Conservation (phyloP, 2,113 vertebrate genomes). For the Corynorhinus townsendii region DNA sequence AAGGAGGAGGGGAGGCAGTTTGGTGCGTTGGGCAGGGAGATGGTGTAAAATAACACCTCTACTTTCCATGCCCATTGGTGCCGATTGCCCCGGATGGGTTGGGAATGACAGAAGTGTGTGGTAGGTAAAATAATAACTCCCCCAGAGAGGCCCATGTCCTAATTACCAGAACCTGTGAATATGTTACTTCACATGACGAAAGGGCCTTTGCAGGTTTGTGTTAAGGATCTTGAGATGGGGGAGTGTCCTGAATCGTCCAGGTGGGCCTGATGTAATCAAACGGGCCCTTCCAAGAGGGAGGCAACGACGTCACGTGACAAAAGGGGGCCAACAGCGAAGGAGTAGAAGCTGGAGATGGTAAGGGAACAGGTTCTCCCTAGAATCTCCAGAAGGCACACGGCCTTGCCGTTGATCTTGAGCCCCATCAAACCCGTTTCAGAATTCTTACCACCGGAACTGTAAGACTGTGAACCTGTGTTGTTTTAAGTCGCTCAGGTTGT, state of each 20-base stretch:
- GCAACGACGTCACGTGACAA: background rate
- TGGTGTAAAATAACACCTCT: background rate
- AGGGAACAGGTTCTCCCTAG: background rate
- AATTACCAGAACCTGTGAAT: background rate
- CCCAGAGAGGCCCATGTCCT: too few species aligned
- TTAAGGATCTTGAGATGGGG: too few species aligned
- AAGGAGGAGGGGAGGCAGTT: background rate
- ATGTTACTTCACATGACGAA: background rate
- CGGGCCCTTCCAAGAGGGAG: background rate
- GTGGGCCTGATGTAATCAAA: background rate
- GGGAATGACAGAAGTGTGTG: background rate
- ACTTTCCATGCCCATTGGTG: background rate
- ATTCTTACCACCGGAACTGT: too few species aligned
- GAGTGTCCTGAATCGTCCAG: background rate
- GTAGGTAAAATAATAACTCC: background rate
- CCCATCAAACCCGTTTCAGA: too few species aligned
- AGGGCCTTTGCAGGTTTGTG: background rate
- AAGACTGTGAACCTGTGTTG: too few species aligned
- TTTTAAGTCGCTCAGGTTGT: too few species aligned
- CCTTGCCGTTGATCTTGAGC: background rate
- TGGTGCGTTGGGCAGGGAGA: background rate
- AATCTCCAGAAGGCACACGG: background rate
- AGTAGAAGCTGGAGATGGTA: background rate
- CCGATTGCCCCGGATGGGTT: background rate
- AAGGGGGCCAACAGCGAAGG: background rate